Conservation (phyloP, 1,140 invertebrate genomes). For the Cheumatopsyche charites region DNA sequence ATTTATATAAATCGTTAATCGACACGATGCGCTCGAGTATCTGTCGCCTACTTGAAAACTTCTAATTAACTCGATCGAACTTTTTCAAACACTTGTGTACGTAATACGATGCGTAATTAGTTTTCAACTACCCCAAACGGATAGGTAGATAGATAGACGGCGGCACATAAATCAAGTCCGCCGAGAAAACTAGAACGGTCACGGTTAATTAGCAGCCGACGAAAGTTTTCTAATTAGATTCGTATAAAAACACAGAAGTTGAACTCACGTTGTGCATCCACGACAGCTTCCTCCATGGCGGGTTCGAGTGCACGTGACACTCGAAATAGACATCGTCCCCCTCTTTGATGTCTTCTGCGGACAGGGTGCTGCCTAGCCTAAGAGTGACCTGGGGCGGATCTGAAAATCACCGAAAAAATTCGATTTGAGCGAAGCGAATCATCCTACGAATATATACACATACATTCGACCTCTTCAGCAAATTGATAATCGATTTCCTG, state of each 20-base stretch:
- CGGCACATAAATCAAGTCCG: constrained; percentile 15
- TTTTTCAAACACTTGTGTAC: neutral
- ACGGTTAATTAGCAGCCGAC: constrained; percentile 14
- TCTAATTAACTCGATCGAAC: no score
- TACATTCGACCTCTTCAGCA: no score
- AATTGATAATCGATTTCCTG: neutral
- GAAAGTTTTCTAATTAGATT: constrained; percentile 29
- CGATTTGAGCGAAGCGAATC: neutral
- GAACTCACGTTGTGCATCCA: constrained; percentile 85
- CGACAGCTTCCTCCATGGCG: constrained; percentile 80
- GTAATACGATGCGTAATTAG: neutral
- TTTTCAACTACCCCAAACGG: no score
- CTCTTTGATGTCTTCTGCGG: constrained; percentile 88
- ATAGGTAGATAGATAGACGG: neutral
- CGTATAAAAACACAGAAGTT: constrained; percentile 5
- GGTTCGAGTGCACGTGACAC: constrained; percentile 89
- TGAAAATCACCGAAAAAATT: constrained; percentile 53
- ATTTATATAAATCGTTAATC: no score
- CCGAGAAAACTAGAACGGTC: constrained; percentile 17
- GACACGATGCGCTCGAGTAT: no score
- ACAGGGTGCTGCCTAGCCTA: constrained; percentile 81
- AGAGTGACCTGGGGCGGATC: constrained; percentile 84
- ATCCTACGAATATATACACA: neutral
- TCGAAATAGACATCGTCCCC: constrained; percentile 94
- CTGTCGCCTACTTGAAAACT: no score